phyloP scores from a whole-genome alignment of 2,888 invertebrate genomes.

The Pristionchus maxplancki region DNA sequence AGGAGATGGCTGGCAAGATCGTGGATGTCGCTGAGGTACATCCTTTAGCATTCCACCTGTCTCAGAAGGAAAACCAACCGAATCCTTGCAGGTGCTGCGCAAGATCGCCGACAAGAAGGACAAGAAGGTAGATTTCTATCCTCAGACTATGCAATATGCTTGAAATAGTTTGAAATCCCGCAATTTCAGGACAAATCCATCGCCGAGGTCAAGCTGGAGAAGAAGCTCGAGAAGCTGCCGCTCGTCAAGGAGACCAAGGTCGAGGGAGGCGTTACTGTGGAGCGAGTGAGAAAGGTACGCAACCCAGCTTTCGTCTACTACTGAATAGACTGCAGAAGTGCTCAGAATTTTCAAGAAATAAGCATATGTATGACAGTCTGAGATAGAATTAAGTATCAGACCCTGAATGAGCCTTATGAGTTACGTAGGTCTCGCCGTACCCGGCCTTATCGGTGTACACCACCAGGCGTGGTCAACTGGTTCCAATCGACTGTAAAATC shows the following conservation, averaged over 20 bases:
- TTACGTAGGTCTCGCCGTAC: too few relatives aligned
- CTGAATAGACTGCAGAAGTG: too few relatives aligned
- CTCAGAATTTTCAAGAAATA: too few relatives aligned
- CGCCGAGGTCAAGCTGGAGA: constrained; percentile 38
- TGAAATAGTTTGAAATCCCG: not conserved
- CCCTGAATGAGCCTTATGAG: too few relatives aligned
- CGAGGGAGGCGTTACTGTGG: constrained; percentile 27
- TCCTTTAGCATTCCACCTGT: not conserved
- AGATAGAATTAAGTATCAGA: too few relatives aligned
- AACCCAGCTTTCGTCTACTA: not conserved
- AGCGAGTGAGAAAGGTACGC: constrained; percentile 14
- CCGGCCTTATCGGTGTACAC: too few relatives aligned
- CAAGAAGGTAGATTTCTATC: not conserved
- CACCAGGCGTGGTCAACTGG: too few relatives aligned
- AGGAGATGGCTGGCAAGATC: constrained; percentile 29
- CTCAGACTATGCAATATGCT: not conserved
- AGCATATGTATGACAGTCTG: too few relatives aligned
- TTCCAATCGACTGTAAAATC: too few relatives aligned
- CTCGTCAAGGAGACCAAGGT: constrained; percentile 44
- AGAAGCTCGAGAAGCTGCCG: constrained; percentile 46
- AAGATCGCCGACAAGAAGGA: constrained; percentile 50
- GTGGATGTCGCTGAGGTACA: constrained; percentile 47
- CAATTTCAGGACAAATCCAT: not conserved
- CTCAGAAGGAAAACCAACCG: not conserved
- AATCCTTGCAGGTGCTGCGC: constrained; percentile 23